Conservation (phyloP, 35 echinoderm and acorn worm species). For the Patiria miniata region DNA sequence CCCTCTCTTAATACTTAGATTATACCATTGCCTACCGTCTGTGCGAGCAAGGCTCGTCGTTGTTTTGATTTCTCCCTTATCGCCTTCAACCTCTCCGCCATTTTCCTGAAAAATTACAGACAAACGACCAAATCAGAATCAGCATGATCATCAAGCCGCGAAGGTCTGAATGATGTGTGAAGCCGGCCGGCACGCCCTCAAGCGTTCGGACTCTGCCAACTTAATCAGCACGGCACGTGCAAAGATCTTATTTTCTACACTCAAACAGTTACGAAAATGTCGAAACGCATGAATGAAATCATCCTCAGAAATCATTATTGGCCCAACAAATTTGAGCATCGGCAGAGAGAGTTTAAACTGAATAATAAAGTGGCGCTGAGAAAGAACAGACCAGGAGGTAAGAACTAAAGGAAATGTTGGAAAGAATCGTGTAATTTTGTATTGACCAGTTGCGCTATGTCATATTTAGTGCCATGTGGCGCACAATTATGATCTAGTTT, state of each 20-base stretch:
- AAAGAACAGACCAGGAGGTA: conserved; percentile 57
- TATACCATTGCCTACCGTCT: conserved; percentile 21
- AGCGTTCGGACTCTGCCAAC: too few species aligned
- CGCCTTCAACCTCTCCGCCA: conserved; percentile 50
- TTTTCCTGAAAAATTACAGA: not conserved
- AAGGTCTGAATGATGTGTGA: too few species aligned
- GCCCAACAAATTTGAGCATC: conserved; percentile 51
- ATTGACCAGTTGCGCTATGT: conserved; percentile 17
- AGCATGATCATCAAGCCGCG: too few species aligned
- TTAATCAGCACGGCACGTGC: too few species aligned
- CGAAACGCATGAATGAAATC: conserved; percentile 75
- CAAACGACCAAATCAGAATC: too few species aligned
- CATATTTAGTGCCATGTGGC: too few species aligned
- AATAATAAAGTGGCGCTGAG: conserved; percentile 60
- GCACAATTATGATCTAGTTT: too few species aligned
- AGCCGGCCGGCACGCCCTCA: too few species aligned
- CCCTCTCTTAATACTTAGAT: too few species aligned
- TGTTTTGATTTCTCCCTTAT: conserved; percentile 45
- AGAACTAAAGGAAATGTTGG: not conserved
- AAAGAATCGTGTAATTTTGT: conserved; percentile 17
- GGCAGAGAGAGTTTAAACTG: conserved; percentile 53
- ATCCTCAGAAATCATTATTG: conserved; percentile 68
- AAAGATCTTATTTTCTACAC: too few species aligned
- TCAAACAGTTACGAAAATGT: conserved; percentile 14
- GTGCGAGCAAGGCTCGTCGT: conserved; percentile 30